Conservation (phyloP, 2,888 invertebrate genomes). For the Melitaea athalia region DNA sequence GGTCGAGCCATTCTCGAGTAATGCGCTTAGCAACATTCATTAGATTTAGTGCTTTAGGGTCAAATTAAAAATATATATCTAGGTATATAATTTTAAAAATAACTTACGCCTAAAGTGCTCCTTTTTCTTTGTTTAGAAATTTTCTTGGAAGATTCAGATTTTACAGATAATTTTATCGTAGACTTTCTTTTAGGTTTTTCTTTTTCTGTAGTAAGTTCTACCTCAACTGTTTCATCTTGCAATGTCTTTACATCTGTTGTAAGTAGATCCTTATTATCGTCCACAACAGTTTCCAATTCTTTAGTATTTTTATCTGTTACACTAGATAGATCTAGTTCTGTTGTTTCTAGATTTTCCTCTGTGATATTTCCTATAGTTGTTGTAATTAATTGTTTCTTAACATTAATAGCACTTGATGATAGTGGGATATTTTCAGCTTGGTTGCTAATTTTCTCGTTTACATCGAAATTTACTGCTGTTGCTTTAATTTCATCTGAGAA, state of each 20-base stretch:
- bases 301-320: background rate
- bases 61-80: background rate
- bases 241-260: background rate
- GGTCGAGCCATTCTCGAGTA: too few species aligned
- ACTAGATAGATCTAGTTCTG: background rate
- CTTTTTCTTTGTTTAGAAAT: slow-evolving; percentile 36
- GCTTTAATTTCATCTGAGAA: background rate
- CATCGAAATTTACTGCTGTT: background rate
- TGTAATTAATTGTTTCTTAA: background rate
- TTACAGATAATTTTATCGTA: slow-evolving; percentile 24
- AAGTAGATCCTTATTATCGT: background rate
- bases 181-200: slow-evolving; percentile 20
- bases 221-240: background rate
- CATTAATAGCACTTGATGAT: too few species aligned
- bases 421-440: background rate
- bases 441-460: background rate
- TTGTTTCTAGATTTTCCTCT: background rate
- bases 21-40: too few species aligned
- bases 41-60: too few species aligned
- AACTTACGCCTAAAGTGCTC: slow-evolving; percentile 52
- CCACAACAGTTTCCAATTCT: background rate
- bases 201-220: background rate
- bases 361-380: background rate
- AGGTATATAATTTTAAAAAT: background rate
- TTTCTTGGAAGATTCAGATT: slow-evolving; percentile 6